Evolutionary conservation across 2,888 invertebrate species (phyloP).

Genomic region (Cryptus armator): DNA sequence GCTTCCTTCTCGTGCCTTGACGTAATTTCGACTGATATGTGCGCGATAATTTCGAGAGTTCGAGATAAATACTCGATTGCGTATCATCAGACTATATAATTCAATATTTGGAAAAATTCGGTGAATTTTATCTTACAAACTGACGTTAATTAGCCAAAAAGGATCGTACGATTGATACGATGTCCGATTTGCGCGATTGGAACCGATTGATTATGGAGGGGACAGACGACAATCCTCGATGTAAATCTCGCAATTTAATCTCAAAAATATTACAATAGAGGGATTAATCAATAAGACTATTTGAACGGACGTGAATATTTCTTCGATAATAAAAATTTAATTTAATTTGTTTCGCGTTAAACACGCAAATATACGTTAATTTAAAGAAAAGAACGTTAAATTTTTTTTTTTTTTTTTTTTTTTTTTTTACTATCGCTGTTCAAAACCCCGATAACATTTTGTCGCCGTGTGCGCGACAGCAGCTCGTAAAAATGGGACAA

Average conservation of each 20-base stretch:
- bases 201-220: not conserved
- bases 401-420: too few relatives aligned
- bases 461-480: too few relatives aligned
- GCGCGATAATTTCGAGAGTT: constrained; percentile 27
- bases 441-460: too few relatives aligned
- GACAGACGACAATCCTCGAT: not conserved
- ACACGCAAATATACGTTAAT: too few relatives aligned
- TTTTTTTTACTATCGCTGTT: too few relatives aligned
- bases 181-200: not conserved
- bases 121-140: not conserved
- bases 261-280: not conserved
- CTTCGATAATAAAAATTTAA: not conserved
- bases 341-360: not conserved
- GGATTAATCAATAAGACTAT: not conserved
- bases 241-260: not conserved
- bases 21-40: constrained; percentile 51
- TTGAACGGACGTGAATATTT: not conserved
- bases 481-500: too few relatives aligned
- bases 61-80: constrained; percentile 22
- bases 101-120: constrained; percentile 30
- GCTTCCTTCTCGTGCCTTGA: constrained; percentile 14
- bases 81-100: constrained; percentile 29
- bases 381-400: too few relatives aligned
- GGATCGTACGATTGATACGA: not conserved
- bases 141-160: not conserved